A percentile compares a stretch with the other conserved stretches of the same genome.
Conservation (phyloP, 2,113 vertebrate species). For the Promerops cafer region DNA sequence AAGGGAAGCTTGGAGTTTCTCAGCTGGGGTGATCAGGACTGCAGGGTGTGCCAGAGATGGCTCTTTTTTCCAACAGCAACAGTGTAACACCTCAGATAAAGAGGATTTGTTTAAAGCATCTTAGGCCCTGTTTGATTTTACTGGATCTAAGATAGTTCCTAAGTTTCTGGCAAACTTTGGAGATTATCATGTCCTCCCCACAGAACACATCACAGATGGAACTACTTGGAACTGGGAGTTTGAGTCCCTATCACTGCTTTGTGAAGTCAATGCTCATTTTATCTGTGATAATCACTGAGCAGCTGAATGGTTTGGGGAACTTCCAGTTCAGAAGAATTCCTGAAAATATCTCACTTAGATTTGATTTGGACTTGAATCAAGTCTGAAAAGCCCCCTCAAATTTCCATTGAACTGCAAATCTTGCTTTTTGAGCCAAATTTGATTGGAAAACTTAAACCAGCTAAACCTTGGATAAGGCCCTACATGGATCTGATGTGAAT, state of each 20-base stretch:
- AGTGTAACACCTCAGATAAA: neutral
- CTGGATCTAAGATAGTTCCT: neutral
- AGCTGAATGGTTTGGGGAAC: conserved; percentile 63
- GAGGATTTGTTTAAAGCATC: neutral
- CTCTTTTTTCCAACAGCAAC: neutral
- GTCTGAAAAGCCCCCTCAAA: conserved; percentile 44
- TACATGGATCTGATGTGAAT: neutral
- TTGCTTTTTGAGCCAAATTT: conserved; percentile 19
- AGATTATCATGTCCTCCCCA: conserved; percentile 7
- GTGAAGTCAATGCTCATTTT: conserved; percentile 61
- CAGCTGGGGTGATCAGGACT: neutral
- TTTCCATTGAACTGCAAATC: conserved; percentile 9
- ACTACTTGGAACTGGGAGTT: conserved; percentile 50
- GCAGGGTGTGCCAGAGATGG: neutral
- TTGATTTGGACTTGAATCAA: conserved; percentile 52
- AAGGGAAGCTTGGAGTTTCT: neutral
- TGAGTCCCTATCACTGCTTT: conserved; percentile 50
- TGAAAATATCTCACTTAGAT: conserved; percentile 63
- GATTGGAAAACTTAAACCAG: neutral
- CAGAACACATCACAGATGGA: conserved; percentile 56
- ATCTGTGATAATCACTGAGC: conserved; percentile 62
- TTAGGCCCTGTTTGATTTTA: neutral
- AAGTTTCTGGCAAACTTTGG: conserved; percentile 47
- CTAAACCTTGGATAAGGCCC: neutral
- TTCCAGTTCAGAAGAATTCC: conserved; percentile 63